Conservation (phyloP, 2,888 invertebrate species). For the Drosophila nr. fundita region DNA sequence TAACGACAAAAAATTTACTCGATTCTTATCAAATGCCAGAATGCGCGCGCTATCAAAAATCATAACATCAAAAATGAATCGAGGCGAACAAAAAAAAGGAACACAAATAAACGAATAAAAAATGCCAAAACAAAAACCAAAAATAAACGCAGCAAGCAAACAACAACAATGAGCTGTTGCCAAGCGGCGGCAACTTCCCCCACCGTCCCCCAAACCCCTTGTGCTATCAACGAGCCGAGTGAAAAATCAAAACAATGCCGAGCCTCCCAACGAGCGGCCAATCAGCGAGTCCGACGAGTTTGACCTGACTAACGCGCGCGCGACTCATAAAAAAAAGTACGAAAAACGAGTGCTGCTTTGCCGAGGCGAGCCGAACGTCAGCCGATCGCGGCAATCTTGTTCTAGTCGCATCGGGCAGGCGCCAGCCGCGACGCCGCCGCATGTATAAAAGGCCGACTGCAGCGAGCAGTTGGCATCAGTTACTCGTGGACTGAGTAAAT, state of each 20-base stretch:
- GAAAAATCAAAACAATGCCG: slow-evolving; percentile 81
- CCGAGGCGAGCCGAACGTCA: slow-evolving; percentile 38
- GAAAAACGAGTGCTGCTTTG: slow-evolving; percentile 4
- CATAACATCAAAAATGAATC: slow-evolving; percentile 24
- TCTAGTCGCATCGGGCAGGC: slow-evolving; percentile 60
- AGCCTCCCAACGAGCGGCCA: slow-evolving; percentile 76
- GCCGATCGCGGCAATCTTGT: slow-evolving; percentile 50
- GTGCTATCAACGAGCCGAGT: background rate
- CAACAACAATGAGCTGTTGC: slow-evolving; percentile 45
- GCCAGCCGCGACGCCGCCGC: slow-evolving; percentile 19
- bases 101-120: slow-evolving; percentile 11
- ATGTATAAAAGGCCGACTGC: slow-evolving; percentile 79
- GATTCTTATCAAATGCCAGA: slow-evolving; percentile 53
- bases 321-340: slow-evolving; percentile 17
- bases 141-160: slow-evolving; percentile 2
- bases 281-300: slow-evolving; percentile 62
- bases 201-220: background rate
- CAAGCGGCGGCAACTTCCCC: slow-evolving; percentile 28
- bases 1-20: slow-evolving; percentile 3
- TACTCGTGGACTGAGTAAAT: slow-evolving; percentile 84
- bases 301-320: slow-evolving; percentile 57
- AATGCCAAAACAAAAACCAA: slow-evolving; percentile 6
- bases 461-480: slow-evolving; percentile 73
- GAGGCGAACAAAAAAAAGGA: slow-evolving; percentile 26
- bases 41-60: slow-evolving; percentile 32